Evolutionary conservation across 1,140 invertebrate species (phyloP).

Genomic region (Phortica variegata): DNA sequence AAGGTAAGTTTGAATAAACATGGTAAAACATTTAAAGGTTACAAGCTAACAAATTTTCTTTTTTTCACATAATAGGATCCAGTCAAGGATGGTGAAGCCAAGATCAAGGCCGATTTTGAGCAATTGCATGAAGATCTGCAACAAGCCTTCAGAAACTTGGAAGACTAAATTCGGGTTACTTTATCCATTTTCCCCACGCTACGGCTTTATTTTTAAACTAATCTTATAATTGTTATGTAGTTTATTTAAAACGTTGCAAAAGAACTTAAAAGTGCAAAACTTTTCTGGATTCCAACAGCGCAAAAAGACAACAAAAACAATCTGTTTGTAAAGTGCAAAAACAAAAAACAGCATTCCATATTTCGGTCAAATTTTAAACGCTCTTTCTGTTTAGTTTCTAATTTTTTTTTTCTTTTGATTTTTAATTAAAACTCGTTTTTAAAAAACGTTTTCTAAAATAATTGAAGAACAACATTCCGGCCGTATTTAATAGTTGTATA

Average conservation of each 20-base stretch:
- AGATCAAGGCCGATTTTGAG: conserved; percentile 96
- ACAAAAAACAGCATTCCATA: conserved; percentile 24
- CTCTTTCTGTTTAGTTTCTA: no score
- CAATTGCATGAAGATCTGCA: conserved; percentile 93
- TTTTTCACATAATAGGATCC: conserved; percentile 73
- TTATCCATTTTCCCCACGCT: conserved; percentile 1
- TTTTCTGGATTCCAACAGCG: conserved; percentile 2
- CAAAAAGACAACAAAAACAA: conserved; percentile 25
- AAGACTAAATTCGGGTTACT: conserved; percentile 77
- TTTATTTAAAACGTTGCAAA: conserved; percentile 27
- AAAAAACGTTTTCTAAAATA: conserved; percentile 15
- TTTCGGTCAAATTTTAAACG: conserved; percentile 11
- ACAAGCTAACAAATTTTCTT: not conserved
- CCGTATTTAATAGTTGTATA: no score
- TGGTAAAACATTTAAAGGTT: no score
- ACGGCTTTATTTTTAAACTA: conserved; percentile 44
- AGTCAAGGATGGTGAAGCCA: conserved; percentile 94
- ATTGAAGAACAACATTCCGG: conserved; percentile 46
- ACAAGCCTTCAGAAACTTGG: conserved; percentile 96
- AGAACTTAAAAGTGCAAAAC: conserved; percentile 29
- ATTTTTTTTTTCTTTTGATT: no score
- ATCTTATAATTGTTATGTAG: conserved; percentile 53
- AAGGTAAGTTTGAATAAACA: conserved; percentile 82
- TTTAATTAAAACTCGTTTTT: not conserved
- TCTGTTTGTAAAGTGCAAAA: conserved; percentile 27